A percentile compares a stretch with the other conserved stretches of the same genome.
Evolutionary conservation across 2,797 vertebrate species (phyloP).

Genomic region (Ambastaia sidthimunki): DNA sequence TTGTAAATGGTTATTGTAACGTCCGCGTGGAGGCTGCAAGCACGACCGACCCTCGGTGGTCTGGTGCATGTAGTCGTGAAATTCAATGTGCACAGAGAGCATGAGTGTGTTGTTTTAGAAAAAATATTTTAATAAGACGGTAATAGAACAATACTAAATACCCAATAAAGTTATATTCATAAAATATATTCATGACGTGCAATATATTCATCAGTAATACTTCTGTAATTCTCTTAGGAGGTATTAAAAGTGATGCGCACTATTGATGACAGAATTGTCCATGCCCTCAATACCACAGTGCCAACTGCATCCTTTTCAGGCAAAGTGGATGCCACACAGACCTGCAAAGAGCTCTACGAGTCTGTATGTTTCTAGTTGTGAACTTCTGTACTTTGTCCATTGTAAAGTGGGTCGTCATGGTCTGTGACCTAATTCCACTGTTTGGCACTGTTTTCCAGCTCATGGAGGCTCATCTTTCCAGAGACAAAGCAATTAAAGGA

Average conservation of each 20-base stretch:
- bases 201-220: slow-evolving; percentile 24
- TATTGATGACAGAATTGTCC: slow-evolving; percentile 95
- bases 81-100: neutral
- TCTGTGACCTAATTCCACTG: neutral
- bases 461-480: slow-evolving; percentile 85
- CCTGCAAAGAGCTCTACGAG: slow-evolving; percentile 93
- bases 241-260: slow-evolving; percentile 91
- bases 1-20: neutral
- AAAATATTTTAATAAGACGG: neutral
- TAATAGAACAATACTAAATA: too few species aligned
- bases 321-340: slow-evolving; percentile 91
- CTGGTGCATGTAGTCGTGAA: slow-evolving; percentile 6
- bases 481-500: slow-evolving; percentile 91
- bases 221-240: slow-evolving; percentile 77
- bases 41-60: slow-evolving; percentile 61
- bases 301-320: slow-evolving; percentile 95
- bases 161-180: neutral
- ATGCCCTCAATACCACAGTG: slow-evolving; percentile 92
- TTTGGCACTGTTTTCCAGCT: slow-evolving; percentile 75
- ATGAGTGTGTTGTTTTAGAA: neutral
- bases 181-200: neutral
- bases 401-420: neutral
- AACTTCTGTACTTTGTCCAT: neutral
- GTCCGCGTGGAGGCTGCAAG: neutral
- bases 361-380: slow-evolving; percentile 81